Conservation (phyloP, 2,797 vertebrate genomes). For the Pteronotus mesoamericanus region DNA sequence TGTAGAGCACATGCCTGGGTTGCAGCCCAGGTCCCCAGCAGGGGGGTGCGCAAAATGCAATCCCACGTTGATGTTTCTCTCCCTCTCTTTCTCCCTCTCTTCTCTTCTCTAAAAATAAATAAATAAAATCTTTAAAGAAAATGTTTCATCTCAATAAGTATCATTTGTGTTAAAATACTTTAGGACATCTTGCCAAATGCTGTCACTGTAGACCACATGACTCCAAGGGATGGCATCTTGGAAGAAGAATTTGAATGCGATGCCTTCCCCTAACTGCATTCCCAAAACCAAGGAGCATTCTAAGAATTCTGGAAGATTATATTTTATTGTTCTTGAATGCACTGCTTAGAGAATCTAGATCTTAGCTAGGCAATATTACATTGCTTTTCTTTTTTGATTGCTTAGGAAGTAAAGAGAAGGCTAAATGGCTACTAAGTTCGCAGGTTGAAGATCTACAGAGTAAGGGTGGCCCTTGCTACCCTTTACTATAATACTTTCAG, state of each 20-base stretch:
- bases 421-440: background rate
- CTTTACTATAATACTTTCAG: background rate
- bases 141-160: background rate
- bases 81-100: too few species aligned
- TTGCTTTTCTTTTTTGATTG: background rate
- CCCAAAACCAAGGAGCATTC: background rate
- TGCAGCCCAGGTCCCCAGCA: too few species aligned
- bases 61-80: too few species aligned
- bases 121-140: too few species aligned
- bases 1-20: too few species aligned
- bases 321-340: background rate
- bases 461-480: background rate
- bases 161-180: background rate
- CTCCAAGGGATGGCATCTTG: background rate
- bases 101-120: too few species aligned
- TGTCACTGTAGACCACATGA: background rate
- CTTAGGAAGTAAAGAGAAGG: background rate
- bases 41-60: too few species aligned
- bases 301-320: background rate
- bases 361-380: background rate
- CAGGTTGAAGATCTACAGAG: background rate
- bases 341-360: background rate
- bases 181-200: background rate
- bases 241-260: background rate
- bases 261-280: fast-evolving